These are phyloP conservation scores for Eremobia ochroleuca DNA, from an alignment of 2,888 invertebrate species.

Conservation along the genomic window DNA sequence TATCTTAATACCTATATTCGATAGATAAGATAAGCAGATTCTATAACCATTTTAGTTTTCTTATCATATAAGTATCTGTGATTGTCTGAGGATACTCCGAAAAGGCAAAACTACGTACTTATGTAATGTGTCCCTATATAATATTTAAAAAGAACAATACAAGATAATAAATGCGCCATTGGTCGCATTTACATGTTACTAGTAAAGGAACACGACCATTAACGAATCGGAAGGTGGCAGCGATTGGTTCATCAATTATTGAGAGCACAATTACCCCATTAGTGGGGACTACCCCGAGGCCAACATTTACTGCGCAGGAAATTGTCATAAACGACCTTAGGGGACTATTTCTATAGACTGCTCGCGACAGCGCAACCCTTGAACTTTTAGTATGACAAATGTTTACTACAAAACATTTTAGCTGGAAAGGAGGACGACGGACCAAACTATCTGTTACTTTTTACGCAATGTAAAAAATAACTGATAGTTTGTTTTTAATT, in stretches of 20 bases:
- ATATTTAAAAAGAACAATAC: constrained; percentile 32
- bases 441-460: neutral
- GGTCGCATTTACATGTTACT: constrained; percentile 42
- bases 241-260: constrained; percentile 82
- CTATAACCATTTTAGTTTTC: constrained; percentile 12
- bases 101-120: neutral
- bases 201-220: constrained; percentile 71
- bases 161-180: neutral
- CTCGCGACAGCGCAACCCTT: constrained; percentile 45
- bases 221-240: constrained; percentile 78
- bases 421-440: neutral
- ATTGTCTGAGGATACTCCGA: constrained; percentile 15
- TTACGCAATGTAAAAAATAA: neutral
- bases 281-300: constrained; percentile 75
- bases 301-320: constrained; percentile 75
- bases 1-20: constrained; percentile 6
- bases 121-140: neutral
- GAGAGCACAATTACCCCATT: constrained; percentile 84
- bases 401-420: constrained; percentile 4
- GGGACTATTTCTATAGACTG: constrained; percentile 55
- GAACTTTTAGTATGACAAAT: constrained; percentile 46
- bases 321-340: constrained; percentile 74
- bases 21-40: constrained; percentile 14
- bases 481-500: neutral
- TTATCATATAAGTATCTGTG: constrained; percentile 20